A percentile compares a stretch with the other conserved stretches of the same genome.
Evolutionary conservation across 2,797 vertebrate species (phyloP).

Genomic region (Syngnathus rostellatus): DNA sequence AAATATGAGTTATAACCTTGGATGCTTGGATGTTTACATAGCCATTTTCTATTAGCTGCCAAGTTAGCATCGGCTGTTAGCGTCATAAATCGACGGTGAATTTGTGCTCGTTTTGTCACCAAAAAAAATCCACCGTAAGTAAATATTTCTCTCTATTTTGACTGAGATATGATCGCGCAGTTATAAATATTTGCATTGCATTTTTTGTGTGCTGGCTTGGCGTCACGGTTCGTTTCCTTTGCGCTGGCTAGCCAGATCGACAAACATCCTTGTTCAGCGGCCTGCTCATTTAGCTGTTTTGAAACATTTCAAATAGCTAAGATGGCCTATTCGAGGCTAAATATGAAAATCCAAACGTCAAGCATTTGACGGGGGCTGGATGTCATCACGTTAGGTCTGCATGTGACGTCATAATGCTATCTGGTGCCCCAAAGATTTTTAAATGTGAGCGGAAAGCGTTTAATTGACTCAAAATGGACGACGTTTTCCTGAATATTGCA

Average conservation of each 20-base stretch:
- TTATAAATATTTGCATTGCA: neutral
- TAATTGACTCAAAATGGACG: neutral
- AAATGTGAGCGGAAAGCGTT: neutral
- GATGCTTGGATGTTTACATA: slow-evolving; percentile 51
- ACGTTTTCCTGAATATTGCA: neutral
- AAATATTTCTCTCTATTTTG: neutral
- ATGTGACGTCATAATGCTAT: neutral
- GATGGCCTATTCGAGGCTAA: neutral
- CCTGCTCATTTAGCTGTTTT: neutral
- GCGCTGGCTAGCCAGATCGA: neutral
- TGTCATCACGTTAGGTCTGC: slow-evolving; percentile 13
- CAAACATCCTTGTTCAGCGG: neutral
- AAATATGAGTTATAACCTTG: neutral
- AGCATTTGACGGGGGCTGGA: neutral
- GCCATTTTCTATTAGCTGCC: slow-evolving; percentile 24
- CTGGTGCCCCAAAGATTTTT: neutral
- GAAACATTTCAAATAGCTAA: neutral
- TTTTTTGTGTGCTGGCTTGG: neutral
- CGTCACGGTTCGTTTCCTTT: neutral
- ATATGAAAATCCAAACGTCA: neutral
- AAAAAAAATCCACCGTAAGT: neutral
- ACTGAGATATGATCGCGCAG: neutral
- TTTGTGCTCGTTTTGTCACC: neutral
- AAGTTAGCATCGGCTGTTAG: slow-evolving; percentile 4
- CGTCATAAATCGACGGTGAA: neutral